These are phyloP conservation scores for Sebastiscus tertius DNA, from an alignment of 2,797 vertebrate genomes.

Conservation along the genomic window DNA sequence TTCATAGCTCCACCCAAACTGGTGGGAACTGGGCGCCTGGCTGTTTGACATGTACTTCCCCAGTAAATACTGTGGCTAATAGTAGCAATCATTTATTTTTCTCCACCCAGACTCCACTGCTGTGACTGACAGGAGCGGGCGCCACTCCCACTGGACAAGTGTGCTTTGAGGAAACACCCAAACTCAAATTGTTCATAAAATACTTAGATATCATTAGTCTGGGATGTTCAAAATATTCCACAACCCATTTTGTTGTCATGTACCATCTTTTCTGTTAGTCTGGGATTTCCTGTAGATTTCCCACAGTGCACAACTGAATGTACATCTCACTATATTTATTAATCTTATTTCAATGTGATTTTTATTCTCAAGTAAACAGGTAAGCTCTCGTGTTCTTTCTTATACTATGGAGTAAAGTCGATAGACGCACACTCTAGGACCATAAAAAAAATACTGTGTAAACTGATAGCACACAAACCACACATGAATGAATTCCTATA, in stretches of 20 bases:
- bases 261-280: background rate
- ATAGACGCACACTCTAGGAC: background rate
- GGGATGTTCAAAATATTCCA: background rate
- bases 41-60: background rate
- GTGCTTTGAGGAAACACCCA: background rate
- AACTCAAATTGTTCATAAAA: background rate
- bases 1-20: background rate
- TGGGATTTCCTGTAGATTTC: background rate
- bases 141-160: background rate
- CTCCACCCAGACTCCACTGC: background rate
- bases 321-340: background rate
- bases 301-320: background rate
- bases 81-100: background rate
- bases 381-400: background rate
- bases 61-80: background rate
- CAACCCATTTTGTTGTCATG: background rate
- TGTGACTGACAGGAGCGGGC: background rate
- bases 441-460: background rate
- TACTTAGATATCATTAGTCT: background rate
- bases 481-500: background rate
- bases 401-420: background rate
- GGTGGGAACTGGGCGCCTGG: accelerated
- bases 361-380: background rate
- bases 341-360: background rate
- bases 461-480: background rate